phyloP scores from a whole-genome alignment of 2,797 vertebrate species.

The Rhinophrynus dorsalis region DNA sequence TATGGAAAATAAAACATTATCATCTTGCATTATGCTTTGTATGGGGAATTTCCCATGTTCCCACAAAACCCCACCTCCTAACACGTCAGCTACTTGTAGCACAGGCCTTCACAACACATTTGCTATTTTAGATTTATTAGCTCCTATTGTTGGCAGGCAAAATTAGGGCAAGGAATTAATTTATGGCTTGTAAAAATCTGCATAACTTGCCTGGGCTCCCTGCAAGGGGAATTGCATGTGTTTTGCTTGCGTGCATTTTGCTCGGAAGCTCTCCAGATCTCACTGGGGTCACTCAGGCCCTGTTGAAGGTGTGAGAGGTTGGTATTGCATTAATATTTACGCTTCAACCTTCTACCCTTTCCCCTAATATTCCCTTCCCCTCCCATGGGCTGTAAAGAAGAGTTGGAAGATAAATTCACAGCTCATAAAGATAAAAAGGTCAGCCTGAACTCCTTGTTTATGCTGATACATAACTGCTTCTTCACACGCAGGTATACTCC shows the following conservation, averaged over 20 bases:
- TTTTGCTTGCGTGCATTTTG: slow-evolving; percentile 55
- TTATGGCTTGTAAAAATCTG: slow-evolving; percentile 67
- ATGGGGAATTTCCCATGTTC: neutral
- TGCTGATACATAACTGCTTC: slow-evolving; percentile 7
- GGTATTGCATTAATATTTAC: slow-evolving; percentile 55
- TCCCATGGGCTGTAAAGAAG: slow-evolving; percentile 61
- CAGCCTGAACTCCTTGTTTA: slow-evolving; percentile 21
- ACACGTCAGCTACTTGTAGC: neutral
- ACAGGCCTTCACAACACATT: slow-evolving; percentile 9
- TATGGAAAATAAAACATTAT: too few relatives aligned
- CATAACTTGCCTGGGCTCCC: slow-evolving; percentile 63
- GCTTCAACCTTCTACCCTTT: slow-evolving; percentile 48
- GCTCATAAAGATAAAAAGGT: slow-evolving; percentile 75
- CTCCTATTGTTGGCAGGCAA: slow-evolving; percentile 51
- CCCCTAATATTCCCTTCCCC: slow-evolving; percentile 54
- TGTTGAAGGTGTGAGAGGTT: slow-evolving; percentile 63
- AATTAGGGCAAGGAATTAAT: slow-evolving; percentile 60
- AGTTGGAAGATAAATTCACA: slow-evolving; percentile 71
- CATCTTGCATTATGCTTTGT: neutral
- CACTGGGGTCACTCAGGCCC: slow-evolving; percentile 57
- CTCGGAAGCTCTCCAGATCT: slow-evolving; percentile 48
- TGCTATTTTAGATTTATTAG: slow-evolving; percentile 59
- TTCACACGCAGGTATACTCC: slow-evolving; percentile 22
- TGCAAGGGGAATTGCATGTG: slow-evolving; percentile 59
- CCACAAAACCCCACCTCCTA: slow-evolving; percentile 2